Base-by-base conservation (phyloP, 2,797 vertebrate genomes). In the Arrhamphus sclerolepis region DNA sequence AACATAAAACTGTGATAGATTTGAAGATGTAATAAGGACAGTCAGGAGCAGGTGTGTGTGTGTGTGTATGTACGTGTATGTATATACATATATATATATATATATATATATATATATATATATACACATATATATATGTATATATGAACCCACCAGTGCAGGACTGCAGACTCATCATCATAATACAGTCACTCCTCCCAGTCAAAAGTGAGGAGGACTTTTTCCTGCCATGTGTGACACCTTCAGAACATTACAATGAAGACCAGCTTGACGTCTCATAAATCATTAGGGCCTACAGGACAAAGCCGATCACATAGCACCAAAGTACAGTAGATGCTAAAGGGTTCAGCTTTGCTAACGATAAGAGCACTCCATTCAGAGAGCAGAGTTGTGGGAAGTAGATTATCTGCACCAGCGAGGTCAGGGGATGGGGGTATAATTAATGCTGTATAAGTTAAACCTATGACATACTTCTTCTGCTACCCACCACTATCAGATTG, bases 371-470 rank as follows among this genome's bases (percentile, higher is more conserved):
- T 75, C 71, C 74, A 69, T 85, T 85, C 82, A 78, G 72, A 77
- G 75, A 72, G 77, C 64, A 44, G 72, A 75, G 75, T 77, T 83
- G 78, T 43, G 75, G 59, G 87, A 75, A 89, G 75, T 62, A 83
- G 85, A 91, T 92, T 90, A 93, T 89, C 64, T 20, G 78, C 75
- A 83, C 71, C 66, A 79, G 78, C 50, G 59, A 82, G 72, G 82
- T 84, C 82, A 81, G 75, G 67, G 62, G 56, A 81, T 58, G 79
- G 76, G 56, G 70, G 77, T 87, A 85, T 91, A 92, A 93, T 93
- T 91, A 92, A 92, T 91, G 87, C 80, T 85, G 82, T 78, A 84
- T 76, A 84, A 89, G 86, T 87, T 89, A 87, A 92, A 91, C 82
- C 83, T 80, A 77, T 91, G 90, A 91, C 89, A 91, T 77, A 84